Percentiles rank a stretch among this genome's conserved stretches.
These are phyloP conservation scores for Mesochorus sp. DNA, from an alignment of 2,888 invertebrate genomes.

Conservation along the genomic window DNA sequence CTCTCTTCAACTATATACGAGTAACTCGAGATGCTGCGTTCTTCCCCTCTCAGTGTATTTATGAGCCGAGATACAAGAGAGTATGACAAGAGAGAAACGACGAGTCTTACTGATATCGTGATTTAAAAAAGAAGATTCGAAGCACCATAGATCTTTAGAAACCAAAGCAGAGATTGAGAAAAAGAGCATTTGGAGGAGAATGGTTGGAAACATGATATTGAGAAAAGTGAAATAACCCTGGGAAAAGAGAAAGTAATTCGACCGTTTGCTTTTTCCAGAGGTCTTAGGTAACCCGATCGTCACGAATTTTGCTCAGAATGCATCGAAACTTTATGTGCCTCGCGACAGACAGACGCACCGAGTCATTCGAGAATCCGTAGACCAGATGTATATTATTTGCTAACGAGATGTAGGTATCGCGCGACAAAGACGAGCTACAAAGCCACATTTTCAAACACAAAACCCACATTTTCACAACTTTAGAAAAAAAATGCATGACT, in stretches of 20 bases:
- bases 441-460: not conserved
- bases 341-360: not conserved
- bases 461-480: not conserved
- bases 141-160: constrained; percentile 6
- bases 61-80: constrained; percentile 3
- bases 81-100: constrained; percentile 9
- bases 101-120: constrained; percentile 16
- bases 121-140: constrained; percentile 6
- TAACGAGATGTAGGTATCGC: constrained; percentile 2
- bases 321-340: not conserved
- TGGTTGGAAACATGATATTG: constrained; percentile 30
- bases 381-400: not conserved
- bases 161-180: constrained; percentile 16
- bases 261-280: not conserved
- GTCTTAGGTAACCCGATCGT: constrained; percentile 35
- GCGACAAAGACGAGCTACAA: not conserved
- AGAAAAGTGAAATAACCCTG: constrained; percentile 8
- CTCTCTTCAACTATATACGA: not conserved
- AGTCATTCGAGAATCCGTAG: not conserved
- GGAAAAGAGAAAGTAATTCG: constrained; percentile 7
- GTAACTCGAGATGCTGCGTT: constrained; percentile 16
- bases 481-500: too few species aligned
- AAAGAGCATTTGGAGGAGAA: not conserved
- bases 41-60: constrained; percentile 5
- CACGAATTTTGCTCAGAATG: not conserved